Percentiles rank a stretch among this genome's conserved stretches.
phyloP scores from a whole-genome alignment of 2,888 invertebrate species.

The Gymnoscelis rufifasciata region DNA sequence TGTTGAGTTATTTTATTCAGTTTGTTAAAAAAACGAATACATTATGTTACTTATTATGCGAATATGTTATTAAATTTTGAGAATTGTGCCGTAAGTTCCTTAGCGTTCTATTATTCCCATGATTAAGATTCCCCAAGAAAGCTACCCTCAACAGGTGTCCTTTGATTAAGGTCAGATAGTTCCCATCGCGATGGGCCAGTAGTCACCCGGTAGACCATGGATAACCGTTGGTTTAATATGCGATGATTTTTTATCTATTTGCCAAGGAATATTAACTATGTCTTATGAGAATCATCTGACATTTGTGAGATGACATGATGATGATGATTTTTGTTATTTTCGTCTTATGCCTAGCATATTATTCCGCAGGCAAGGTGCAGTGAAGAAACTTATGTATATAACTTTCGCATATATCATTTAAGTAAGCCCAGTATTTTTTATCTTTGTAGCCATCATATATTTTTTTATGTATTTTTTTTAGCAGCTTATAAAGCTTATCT shows the following conservation, averaged over 20 bases:
- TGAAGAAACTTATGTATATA: too few relatives aligned
- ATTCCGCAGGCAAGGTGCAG: too few relatives aligned
- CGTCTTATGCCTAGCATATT: too few relatives aligned
- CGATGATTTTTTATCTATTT: constrained; percentile 30
- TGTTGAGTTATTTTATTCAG: background rate
- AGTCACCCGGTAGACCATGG: constrained; percentile 54
- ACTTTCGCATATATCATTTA: too few relatives aligned
- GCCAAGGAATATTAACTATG: too few relatives aligned
- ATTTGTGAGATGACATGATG: too few relatives aligned
- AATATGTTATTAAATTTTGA: background rate
- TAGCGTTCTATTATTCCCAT: constrained; percentile 56
- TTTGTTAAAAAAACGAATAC: background rate
- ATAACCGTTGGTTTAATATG: constrained; percentile 57
- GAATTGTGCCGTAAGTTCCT: constrained; percentile 23
- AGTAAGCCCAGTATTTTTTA: too few relatives aligned
- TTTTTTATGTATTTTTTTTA: too few relatives aligned
- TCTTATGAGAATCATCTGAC: too few relatives aligned
- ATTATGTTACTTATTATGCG: background rate
- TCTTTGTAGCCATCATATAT: too few relatives aligned
- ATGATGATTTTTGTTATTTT: constrained; percentile 22
- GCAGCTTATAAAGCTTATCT: too few relatives aligned
- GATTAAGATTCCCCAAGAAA: constrained; percentile 65
- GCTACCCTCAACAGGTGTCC: constrained; percentile 64
- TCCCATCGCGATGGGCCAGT: constrained; percentile 69
- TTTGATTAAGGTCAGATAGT: constrained; percentile 71